Base-by-base conservation (phyloP, 2,888 invertebrate genomes). In the Stenichneumon culpator region DNA sequence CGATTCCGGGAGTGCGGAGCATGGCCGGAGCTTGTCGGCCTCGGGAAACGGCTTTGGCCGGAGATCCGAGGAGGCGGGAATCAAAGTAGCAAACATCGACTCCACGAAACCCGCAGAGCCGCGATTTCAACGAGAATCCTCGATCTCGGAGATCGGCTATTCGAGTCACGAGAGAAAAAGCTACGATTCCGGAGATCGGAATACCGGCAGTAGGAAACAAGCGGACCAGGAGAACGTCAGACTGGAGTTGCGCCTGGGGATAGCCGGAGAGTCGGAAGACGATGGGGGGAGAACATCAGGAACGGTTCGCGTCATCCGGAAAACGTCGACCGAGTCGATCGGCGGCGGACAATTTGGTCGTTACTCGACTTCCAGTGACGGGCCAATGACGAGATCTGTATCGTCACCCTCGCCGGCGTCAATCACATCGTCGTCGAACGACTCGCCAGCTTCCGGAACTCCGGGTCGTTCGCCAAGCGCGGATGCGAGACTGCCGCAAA, bases 341-440 rank as follows among this genome's bases (percentile, higher is more conserved):
- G 32, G 28, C 60, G 60, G 16, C 16, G 16, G 32, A 5, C 28
- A 16, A 63, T 63, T 14, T 0, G 60, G 16, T n/a, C 14, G 60
- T 32, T 32, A 28, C 32, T 63, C 60, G 16, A n/a, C 32, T 16
- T 50, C 73, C 57, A 44, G 36, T 25, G 22, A 22, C 7, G 60
- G 14, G 60, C 25, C 28, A 32, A 32, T 63, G 28, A 63, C 60
- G 32, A 32, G 32, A 32, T 82, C 70, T 19, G 32, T 32, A 54
- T 75, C 69, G 19, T 50, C 19, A 36, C 25, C 78, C 16, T 78
- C 72, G 14, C 47, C 82, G 3, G 14, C 60, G 63, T 47, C 50
- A 4, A 32, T 19, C 63, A 36, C 63, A 7, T 39, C n/a, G 0
- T n/a, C 54, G 11, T 63, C 68, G 25, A 60, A 9, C 50, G 60